phyloP scores from a whole-genome alignment of 2,113 vertebrate species.

The Dromaius novaehollandiae region DNA sequence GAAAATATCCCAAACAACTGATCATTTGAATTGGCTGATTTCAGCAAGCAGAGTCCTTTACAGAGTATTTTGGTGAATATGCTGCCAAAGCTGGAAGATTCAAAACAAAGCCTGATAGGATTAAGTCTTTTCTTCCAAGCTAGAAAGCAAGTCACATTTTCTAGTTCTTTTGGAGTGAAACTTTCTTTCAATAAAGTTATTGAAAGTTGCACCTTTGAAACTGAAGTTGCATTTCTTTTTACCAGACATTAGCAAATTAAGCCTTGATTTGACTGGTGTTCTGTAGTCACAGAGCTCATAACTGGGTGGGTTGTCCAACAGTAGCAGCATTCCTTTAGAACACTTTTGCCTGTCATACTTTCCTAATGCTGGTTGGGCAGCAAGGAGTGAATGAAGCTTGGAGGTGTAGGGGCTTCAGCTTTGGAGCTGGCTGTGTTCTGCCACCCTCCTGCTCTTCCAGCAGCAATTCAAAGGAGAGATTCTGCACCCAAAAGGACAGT shows the following conservation, averaged over 20 bases:
- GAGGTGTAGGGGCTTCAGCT: background rate
- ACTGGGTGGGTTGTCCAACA: background rate
- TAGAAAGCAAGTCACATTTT: background rate
- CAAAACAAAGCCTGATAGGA: background rate
- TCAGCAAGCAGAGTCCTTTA: background rate
- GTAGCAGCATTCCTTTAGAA: background rate
- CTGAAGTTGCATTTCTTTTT: background rate
- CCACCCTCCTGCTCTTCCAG: too few relatives aligned
- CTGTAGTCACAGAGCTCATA: background rate
- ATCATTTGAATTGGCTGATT: background rate
- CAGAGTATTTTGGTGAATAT: background rate
- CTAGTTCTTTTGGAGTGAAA: background rate
- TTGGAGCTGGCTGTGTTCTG: too few relatives aligned
- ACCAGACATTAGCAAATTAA: background rate
- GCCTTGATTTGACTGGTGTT: background rate
- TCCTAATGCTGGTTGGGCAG: background rate
- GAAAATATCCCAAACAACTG: background rate
- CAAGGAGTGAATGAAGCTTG: background rate
- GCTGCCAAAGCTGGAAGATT: background rate
- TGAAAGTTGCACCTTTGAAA: background rate
- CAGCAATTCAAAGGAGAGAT: too few relatives aligned
- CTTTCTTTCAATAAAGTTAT: background rate
- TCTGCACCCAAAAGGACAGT: too few relatives aligned
- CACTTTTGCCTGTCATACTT: background rate
- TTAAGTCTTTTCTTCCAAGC: background rate